Base-by-base conservation (phyloP, 2,888 invertebrate genomes). In the Serrognathus titanus region DNA sequence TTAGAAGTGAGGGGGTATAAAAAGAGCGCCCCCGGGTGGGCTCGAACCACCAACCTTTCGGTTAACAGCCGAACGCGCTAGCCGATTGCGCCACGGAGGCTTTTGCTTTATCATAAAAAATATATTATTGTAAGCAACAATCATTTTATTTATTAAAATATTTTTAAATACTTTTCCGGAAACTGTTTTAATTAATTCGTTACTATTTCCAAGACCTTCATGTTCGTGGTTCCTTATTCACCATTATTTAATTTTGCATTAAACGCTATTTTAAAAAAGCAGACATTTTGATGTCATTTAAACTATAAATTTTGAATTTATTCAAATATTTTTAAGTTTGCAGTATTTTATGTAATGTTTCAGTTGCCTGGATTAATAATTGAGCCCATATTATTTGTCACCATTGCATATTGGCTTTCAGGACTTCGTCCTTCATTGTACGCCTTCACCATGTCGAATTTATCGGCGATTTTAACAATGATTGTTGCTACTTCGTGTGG, bases 1-100 rank as follows among this genome's bases (percentile, higher is more conserved):
- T 13, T 31, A 11, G 24, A 12, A 4, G 20, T 4, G 4, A 31
- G 1, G 24, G 4, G 24, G 4, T 6, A 31, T 31, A 31, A 31
- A 31, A 31, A 31, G 24, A 31, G 24, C 24, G 1, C 90, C 90
- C 90, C 91, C 90, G 90, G 92, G 92, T 92, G 92, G 92, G 87
- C 90, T 93, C 88, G 93, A 93, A 93, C 93, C 92, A 92, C 92
- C 92, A 92, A 92, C 93, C 93, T 93, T 92, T 93, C 92, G 93
- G 92, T 93, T 93, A 93, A 93, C 93, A 93, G 93, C 92, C 93
- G 92, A 93, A 92, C 93, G 93, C 92, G 92, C 92, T 93, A 92
- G 83, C 92, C 92, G 76, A 91, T 92, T 92, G 92, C 92, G 92
- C 92, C 92, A 92, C 92, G 90, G 88, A 89, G 88, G 82, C 81